phyloP scores from a whole-genome alignment of 2,113 vertebrate genomes.

The Orthonyx spaldingii region DNA sequence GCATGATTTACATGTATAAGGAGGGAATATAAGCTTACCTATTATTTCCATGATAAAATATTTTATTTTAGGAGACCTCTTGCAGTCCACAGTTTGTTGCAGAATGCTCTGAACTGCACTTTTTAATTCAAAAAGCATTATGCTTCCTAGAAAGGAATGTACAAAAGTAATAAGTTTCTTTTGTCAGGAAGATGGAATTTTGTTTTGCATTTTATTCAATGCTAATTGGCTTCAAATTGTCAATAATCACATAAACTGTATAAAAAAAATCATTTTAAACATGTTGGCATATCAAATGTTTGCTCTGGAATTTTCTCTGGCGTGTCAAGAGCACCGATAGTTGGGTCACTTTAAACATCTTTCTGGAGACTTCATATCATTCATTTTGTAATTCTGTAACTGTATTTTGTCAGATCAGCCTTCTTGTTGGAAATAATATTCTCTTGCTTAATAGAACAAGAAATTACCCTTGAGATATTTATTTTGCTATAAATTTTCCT shows the following conservation, averaged over 20 bases:
- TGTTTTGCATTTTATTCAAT: neutral
- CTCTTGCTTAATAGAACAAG: constrained; percentile 21
- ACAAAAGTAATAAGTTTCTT: neutral
- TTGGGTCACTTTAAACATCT: neutral
- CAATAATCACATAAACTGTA: neutral
- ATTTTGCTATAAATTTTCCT: constrained; percentile 48
- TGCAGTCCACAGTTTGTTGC: neutral
- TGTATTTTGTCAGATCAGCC: constrained; percentile 1
- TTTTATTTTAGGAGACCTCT: neutral
- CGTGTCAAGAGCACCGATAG: neutral
- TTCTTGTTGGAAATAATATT: constrained; percentile 14
- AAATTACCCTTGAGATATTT: constrained; percentile 48
- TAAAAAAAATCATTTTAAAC: accelerated
- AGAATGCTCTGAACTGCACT: neutral
- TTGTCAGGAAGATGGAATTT: neutral
- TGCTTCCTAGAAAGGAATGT: neutral
- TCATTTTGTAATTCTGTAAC: neutral
- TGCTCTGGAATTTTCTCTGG: neutral
- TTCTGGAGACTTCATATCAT: neutral
- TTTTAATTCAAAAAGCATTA: neutral
- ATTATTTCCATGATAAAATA: neutral
- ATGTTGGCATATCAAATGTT: neutral
- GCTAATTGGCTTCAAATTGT: neutral
- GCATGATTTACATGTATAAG: neutral
- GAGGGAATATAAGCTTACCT: neutral